Conservation (phyloP, 1,140 invertebrate species). For the Eciton burchellii region DNA sequence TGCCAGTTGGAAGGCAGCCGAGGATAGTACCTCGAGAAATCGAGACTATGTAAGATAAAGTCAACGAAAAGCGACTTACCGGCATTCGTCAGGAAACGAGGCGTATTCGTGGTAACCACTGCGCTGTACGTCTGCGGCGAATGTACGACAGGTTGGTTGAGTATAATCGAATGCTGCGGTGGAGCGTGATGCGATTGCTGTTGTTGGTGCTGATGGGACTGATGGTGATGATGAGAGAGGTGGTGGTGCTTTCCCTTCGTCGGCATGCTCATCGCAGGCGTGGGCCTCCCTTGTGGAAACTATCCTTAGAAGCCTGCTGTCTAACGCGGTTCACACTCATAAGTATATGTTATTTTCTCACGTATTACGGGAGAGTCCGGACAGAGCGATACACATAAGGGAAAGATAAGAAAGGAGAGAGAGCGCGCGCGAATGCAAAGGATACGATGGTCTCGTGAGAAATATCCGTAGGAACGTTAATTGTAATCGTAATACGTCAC, state of each 20-base stretch:
- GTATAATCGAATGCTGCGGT: conserved; percentile 68
- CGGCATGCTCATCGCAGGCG: conserved; percentile 80
- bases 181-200: conserved; percentile 65
- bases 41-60: neutral
- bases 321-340: conserved; percentile 76
- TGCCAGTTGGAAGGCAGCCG: neutral
- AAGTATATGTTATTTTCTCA: conserved; percentile 74
- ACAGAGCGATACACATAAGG: neutral
- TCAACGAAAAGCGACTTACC: conserved; percentile 70
- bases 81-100: conserved; percentile 74
- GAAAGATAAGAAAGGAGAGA: no score
- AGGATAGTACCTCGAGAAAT: neutral
- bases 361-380: conserved; percentile 22
- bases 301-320: conserved; percentile 75
- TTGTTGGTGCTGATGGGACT: conserved; percentile 67
- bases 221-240: conserved; percentile 74
- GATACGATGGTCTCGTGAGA: neutral
- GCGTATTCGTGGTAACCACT: conserved; percentile 72
- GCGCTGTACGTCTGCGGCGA: conserved; percentile 76
- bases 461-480: neutral
- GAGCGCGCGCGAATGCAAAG: no score
- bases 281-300: conserved; percentile 71
- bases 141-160: conserved; percentile 76
- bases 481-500: neutral
- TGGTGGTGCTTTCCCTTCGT: conserved; percentile 80